Percentiles rank a stretch among this genome's conserved stretches.
Conservation (phyloP, 2,113 vertebrate species). For the Centrocercus urophasianus region DNA sequence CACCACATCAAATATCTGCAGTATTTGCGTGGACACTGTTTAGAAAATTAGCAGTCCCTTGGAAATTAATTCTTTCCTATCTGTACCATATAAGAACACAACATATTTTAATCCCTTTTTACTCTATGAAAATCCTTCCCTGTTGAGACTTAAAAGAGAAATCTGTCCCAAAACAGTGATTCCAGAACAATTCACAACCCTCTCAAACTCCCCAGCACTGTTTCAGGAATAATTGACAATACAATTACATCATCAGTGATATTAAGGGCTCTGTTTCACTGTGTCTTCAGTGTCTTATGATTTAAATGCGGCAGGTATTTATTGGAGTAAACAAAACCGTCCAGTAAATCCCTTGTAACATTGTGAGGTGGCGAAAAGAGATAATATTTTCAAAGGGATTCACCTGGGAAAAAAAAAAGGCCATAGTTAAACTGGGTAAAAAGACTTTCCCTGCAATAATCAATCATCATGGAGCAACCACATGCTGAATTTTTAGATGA, state of each 20-base stretch:
- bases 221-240: conserved; percentile 42
- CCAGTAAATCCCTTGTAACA: conserved; percentile 51
- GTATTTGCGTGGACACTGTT: not conserved
- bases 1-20: not conserved
- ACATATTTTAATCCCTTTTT: conserved; percentile 27
- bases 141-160: conserved; percentile 40
- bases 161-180: conserved; percentile 41
- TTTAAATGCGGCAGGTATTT: conserved; percentile 50
- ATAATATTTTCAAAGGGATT: conserved; percentile 42
- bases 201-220: conserved; percentile 18
- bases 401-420: not conserved
- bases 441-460: conserved; percentile 4
- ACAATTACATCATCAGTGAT: conserved; percentile 26
- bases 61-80: conserved; percentile 27
- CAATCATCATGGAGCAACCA: conserved; percentile 19
- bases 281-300: conserved; percentile 41
- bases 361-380: conserved; percentile 22
- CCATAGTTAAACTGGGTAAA: conserved; percentile 18
- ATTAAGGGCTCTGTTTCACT: conserved; percentile 41
- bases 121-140: not conserved
- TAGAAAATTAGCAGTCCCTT: conserved; percentile 19
- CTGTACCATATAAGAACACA: not conserved
- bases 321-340: conserved; percentile 57
- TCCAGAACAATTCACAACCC: not conserved
- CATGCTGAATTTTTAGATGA: conserved; percentile 6